Evolutionary conservation across 2,888 invertebrate genomes (phyloP).

Genomic region (Volucella inanis): DNA sequence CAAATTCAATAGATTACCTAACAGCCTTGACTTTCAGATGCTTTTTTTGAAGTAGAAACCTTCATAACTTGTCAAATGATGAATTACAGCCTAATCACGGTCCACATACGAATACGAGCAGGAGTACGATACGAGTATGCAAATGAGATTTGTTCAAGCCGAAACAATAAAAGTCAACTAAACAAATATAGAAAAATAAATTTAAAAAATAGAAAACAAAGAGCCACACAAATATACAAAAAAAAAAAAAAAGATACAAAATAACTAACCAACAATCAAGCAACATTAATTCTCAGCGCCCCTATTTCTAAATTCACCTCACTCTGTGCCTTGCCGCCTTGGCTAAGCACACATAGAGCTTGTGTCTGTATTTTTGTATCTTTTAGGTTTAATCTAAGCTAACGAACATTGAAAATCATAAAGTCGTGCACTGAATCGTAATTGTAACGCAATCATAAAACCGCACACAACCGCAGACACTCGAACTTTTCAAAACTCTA

Average conservation of each 20-base stretch:
- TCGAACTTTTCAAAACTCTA: neutral
- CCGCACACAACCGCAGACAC: slow-evolving; percentile 36
- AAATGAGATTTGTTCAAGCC: slow-evolving; percentile 1
- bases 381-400: slow-evolving; percentile 21
- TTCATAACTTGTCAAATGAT: slow-evolving; percentile 34
- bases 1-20: slow-evolving; percentile 34
- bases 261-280: slow-evolving; percentile 56
- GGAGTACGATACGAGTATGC: neutral
- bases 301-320: slow-evolving; percentile 41
- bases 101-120: slow-evolving; percentile 7
- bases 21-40: slow-evolving; percentile 58
- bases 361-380: slow-evolving; percentile 16
- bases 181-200: slow-evolving; percentile 27
- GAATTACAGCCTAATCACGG: slow-evolving; percentile 27
- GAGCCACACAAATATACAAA: slow-evolving; percentile 12
- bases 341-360: slow-evolving; percentile 1
- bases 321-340: neutral
- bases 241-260: slow-evolving; percentile 5
- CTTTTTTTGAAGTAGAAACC: slow-evolving; percentile 24
- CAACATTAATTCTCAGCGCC: slow-evolving; percentile 65
- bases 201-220: neutral
- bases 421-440: slow-evolving; percentile 75
- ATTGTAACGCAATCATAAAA: slow-evolving; percentile 73
- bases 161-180: slow-evolving; percentile 15
- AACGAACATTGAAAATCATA: slow-evolving; percentile 69